Evolutionary conservation across 2,888 invertebrate species (phyloP), one percentile per base, ranked within the genome.

Genomic region (Hypomecis atomaria): DNA sequence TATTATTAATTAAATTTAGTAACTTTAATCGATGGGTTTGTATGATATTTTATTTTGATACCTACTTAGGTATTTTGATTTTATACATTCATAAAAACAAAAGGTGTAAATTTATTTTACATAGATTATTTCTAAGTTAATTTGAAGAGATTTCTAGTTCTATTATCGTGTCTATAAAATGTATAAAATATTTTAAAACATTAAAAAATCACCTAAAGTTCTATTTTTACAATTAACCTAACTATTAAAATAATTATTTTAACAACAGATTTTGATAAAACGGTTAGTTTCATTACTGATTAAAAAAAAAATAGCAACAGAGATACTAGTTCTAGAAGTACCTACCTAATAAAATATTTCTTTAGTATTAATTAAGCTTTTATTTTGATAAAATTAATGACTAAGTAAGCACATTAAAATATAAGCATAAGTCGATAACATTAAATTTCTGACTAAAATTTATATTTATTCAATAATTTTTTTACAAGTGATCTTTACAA

Each of bases 401-500:
- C 58, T 58, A 57, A 57, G 13, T 48, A 58, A 49, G 48, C 42
- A 58, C 48, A 42, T 48, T 38, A 42, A 49, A 65, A 67, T n/a
- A 47, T 60, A 47, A 64, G 40, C 33, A 58, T 52, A 59, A 45
- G 11, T 44, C 53, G 33, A 49, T 52, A 40, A 56, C 62, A 65
- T 44, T 65, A 62, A 67, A 49, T 42, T 62, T 57, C 49, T 54
- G 49, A 62, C 59, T 67, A 62, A 47, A 56, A 62, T 47, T 44
- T 38, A 60, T 40, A 53, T 60, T 44, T 62, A 64, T 57, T 34
- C 62, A 73, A 63, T 72, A 70, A 69, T 70, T 69, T 55, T 48
- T 67, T 72, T 74, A 75, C 65, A 71, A 69, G 64, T 57, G 36
- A 47, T 62, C 52, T 64, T 70, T 73, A 78, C 71, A 72, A 77